These are phyloP conservation scores for Pantala flavescens DNA, from an alignment of 1,140 invertebrate genomes.

Conservation along the genomic window DNA sequence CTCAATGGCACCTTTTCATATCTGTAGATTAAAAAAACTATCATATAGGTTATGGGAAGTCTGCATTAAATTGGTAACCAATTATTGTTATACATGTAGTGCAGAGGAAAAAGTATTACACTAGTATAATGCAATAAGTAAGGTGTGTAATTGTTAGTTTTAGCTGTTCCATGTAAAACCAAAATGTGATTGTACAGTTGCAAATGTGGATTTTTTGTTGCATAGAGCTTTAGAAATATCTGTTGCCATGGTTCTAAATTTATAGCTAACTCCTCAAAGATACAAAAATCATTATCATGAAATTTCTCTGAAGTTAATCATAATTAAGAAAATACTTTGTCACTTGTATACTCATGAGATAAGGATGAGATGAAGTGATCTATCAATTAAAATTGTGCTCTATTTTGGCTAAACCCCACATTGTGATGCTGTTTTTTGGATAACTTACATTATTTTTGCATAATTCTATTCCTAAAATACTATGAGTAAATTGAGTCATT, in stretches of 20 bases:
- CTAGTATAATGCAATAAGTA: conserved; percentile 22
- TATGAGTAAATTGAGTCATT: neutral
- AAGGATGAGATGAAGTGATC: neutral
- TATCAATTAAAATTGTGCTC: neutral
- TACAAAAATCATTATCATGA: neutral
- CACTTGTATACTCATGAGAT: too few relatives aligned
- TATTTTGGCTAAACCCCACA: neutral
- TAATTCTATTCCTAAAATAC: neutral
- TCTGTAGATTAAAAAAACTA: conserved; percentile 15
- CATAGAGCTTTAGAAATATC: neutral
- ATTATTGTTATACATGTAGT: conserved; percentile 19
- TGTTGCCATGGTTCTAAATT: neutral
- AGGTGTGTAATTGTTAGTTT: conserved; percentile 15
- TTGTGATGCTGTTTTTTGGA: neutral
- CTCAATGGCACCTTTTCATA: conserved; percentile 23
- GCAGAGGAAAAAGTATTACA: conserved; percentile 19
- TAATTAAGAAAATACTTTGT: too few relatives aligned
- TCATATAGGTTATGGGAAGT: conserved; percentile 18
- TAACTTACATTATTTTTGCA: neutral
- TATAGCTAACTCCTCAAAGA: neutral
- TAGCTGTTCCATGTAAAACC: conserved; percentile 9
- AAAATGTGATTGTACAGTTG: conserved; percentile 6
- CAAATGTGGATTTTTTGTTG: conserved; percentile 6
- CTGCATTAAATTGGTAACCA: conserved; percentile 19
- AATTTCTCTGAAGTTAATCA: neutral